A percentile compares a stretch with the other conserved stretches of the same genome.
These are phyloP conservation scores for Stegodyphus dumicola DNA, from an alignment of 1,140 invertebrate genomes.

Conservation along the genomic window DNA sequence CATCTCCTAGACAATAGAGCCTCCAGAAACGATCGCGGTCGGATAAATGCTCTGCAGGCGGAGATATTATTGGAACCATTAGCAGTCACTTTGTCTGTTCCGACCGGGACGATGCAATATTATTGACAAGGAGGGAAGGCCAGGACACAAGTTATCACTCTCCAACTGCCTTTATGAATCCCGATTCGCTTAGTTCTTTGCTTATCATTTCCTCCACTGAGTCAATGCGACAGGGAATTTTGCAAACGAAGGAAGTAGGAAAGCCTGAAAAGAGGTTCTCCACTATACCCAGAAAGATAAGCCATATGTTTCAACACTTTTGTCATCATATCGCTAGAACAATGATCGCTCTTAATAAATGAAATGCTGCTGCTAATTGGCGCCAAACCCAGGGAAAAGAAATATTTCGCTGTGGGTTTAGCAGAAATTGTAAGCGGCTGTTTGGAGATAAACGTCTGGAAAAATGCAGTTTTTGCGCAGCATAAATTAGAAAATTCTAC, in stretches of 20 bases:
- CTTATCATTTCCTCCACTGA: constrained; percentile 43
- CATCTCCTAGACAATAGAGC: constrained; percentile 24
- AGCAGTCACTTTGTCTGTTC: constrained; percentile 39
- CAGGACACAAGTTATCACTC: constrained; percentile 24
- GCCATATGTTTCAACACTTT: constrained; percentile 49
- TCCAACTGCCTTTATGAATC: constrained; percentile 29
- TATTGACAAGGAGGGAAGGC: constrained; percentile 38
- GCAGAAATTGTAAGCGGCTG: not conserved
- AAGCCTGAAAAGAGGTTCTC: not conserved
- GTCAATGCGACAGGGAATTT: constrained; percentile 26
- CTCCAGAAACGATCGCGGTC: constrained; percentile 5
- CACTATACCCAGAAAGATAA: constrained; percentile 19
- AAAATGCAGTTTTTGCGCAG: not conserved
- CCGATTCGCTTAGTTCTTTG: constrained; percentile 41
- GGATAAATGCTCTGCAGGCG: constrained; percentile 37
- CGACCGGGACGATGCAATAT: constrained; percentile 1
- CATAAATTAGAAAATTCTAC: too few relatives aligned
- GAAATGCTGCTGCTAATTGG: constrained; percentile 13
- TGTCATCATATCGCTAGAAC: constrained; percentile 39
- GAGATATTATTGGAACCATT: constrained; percentile 53
- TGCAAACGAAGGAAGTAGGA: not conserved
- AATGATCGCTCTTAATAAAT: constrained; percentile 49
- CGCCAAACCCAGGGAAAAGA: not conserved
- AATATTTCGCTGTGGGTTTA: not conserved
- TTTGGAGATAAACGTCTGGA: not conserved